A percentile compares a stretch with the other conserved stretches of the same genome.
Conservation (phyloP, 2,888 invertebrate genomes). For the Lumbricus terrestris region DNA sequence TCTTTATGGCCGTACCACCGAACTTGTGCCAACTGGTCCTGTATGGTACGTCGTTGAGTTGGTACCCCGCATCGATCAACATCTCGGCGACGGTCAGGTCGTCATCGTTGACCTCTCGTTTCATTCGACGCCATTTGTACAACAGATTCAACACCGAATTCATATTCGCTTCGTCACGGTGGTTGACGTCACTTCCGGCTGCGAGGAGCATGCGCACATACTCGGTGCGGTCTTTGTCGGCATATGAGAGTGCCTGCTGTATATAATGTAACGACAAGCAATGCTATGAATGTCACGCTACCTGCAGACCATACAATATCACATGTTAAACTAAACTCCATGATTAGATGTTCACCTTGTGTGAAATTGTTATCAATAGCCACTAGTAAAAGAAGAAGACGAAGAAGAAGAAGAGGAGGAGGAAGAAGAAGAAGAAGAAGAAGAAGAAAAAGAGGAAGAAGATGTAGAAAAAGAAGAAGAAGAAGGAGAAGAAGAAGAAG, state of each 20-base stretch:
- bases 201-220: conserved; percentile 31
- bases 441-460: too few relatives aligned
- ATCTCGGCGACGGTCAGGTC: conserved; percentile 27
- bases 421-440: too few relatives aligned
- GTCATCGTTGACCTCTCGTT: conserved; percentile 19
- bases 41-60: conserved; percentile 23
- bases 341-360: too few relatives aligned
- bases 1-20: conserved; percentile 35
- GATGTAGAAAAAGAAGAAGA: too few relatives aligned
- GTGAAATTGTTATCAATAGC: too few relatives aligned
- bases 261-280: neutral
- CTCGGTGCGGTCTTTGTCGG: conserved; percentile 26
- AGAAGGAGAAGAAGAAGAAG: too few relatives aligned
- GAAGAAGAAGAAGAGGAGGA: too few relatives aligned
- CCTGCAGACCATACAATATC: too few relatives aligned
- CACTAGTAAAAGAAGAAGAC: too few relatives aligned
- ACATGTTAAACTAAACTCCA: too few relatives aligned
- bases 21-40: conserved; percentile 27
- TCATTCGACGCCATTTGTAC: conserved; percentile 18
- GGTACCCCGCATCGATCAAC: conserved; percentile 29
- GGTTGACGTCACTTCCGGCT: conserved; percentile 24
- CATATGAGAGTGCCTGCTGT: conserved; percentile 31
- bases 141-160: conserved; percentile 33
- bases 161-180: conserved; percentile 30
- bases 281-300: too few relatives aligned